Percentiles rank a stretch among this genome's conserved stretches.
phyloP scores from a whole-genome alignment of 2,888 invertebrate genomes.

The Caenorhabditis wallacei region DNA sequence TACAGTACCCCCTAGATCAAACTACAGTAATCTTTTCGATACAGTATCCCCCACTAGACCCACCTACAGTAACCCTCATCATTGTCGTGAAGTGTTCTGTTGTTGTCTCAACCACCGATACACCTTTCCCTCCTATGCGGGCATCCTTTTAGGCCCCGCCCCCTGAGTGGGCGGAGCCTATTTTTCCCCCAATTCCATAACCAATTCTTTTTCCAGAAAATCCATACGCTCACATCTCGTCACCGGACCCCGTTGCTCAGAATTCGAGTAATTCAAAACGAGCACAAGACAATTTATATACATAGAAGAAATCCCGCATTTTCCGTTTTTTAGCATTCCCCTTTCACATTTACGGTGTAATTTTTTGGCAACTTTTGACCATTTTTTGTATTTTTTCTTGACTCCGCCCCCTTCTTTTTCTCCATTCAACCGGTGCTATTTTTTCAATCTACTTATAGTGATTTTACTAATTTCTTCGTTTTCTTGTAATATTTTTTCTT shows the following conservation, averaged over 20 bases:
- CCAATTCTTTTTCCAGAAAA: constrained; percentile 53
- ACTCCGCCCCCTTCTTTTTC: not conserved
- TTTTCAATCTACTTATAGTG: not conserved
- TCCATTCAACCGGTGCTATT: constrained; percentile 49
- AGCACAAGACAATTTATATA: constrained; percentile 62
- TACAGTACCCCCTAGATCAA: not conserved
- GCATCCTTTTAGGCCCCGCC: not conserved
- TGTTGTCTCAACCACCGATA: not conserved
- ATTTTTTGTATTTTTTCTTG: not conserved
- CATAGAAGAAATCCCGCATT: constrained; percentile 8
- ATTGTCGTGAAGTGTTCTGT: constrained; percentile 9
- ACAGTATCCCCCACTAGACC: not conserved
- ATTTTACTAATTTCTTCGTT: constrained; percentile 2
- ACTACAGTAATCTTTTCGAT: not conserved
- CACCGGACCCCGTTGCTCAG: constrained; percentile 39
- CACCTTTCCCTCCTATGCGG: not conserved
- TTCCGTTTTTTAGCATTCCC: not conserved
- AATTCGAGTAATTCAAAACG: constrained; percentile 51
- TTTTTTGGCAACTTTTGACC: not conserved
- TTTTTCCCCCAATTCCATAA: not conserved
- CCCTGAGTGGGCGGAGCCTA: not conserved
- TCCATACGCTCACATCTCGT: constrained; percentile 53
- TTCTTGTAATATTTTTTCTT: constrained; percentile 19
- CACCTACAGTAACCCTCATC: constrained; percentile 4
- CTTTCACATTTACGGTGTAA: constrained; percentile 11